A percentile compares a stretch with the other conserved stretches of the same genome.
Conservation (phyloP, 35 echinoderm and acorn worm genomes). For the Apostichopus japonicus region DNA sequence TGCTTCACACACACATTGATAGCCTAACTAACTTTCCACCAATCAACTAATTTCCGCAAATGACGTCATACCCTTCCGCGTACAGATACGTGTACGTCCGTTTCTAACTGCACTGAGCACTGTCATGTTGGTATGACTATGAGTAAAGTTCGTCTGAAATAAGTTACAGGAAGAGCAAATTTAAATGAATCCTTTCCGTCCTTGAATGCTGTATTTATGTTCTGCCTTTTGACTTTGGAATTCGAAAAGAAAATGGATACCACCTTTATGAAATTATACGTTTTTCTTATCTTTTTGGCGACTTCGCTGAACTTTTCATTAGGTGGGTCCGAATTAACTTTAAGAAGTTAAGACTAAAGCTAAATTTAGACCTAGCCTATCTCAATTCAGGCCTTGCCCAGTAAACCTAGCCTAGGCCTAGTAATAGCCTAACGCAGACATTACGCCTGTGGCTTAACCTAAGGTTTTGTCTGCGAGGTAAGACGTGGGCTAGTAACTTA, state of each 20-base stretch:
- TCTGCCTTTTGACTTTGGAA: too few relatives aligned
- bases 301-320: neutral
- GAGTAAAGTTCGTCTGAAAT: neutral
- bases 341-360: neutral
- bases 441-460: too few relatives aligned
- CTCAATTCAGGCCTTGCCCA: neutral
- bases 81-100: too few relatives aligned
- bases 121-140: neutral
- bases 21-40: conserved; percentile 2
- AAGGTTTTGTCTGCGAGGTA: too few relatives aligned
- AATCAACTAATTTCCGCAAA: conserved; percentile 12
- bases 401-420: neutral
- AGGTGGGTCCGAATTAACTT: neutral
- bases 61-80: neutral
- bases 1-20: too few relatives aligned
- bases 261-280: neutral
- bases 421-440: too few relatives aligned
- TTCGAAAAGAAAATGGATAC: neutral
- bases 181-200: neutral
- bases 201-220: neutral
- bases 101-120: neutral
- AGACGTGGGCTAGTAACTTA: too few relatives aligned
- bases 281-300: neutral
- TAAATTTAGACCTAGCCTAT: neutral
- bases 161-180: too few relatives aligned